Base-by-base conservation (phyloP, 2,888 invertebrate species). In the Drosophila neutralis region DNA sequence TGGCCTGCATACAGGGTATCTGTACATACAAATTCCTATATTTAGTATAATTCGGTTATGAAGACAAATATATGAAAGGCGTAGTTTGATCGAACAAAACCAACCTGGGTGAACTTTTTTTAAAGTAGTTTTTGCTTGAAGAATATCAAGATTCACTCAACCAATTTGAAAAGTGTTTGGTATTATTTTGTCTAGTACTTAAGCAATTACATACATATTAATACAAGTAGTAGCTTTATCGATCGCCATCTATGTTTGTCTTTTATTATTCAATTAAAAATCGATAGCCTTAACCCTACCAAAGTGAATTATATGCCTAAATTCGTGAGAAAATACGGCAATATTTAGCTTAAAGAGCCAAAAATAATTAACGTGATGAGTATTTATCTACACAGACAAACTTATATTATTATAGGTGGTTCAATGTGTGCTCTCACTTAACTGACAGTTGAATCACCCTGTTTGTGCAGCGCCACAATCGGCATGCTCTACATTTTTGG, bases 401-500 rank as follows among this genome's bases (percentile, higher is more conserved):
- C 6, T 1, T 21, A 45, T 45, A 21, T 15, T 13, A 15, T 21
- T 7, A 45, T 45, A 15, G 15, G 7, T 7, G 21, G 21, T n/a
- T 45, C 21, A 8, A 24, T 45, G 8, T 24, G 15, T 15, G 45
- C 1, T 27, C 38, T 51, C 40, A 11, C 21, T 51, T 11, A 35
- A 40, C 27, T 24, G 40, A 15, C 7, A 5, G 11, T 0, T n/a
- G 35, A 27, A 52, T n/a, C 82, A 84, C 83, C 83, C 86, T 71
- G 83, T 82, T 68, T n/a, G 38, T 36, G 52, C 52, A 48, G 29
- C 21, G 40, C 68, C 66, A 69, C 85, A 85, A 80, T 80, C 73
- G 78, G 67, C 73, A 78, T 82, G 83, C 67, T 80, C 71, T 72
- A 78, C 82, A 80, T 82, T 79, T 84, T 58, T 73, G 80, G 77